Percentiles rank a stretch among this genome's conserved stretches.
phyloP scores from a whole-genome alignment of 2,797 vertebrate species.

The Pseudochirops cupreus region DNA sequence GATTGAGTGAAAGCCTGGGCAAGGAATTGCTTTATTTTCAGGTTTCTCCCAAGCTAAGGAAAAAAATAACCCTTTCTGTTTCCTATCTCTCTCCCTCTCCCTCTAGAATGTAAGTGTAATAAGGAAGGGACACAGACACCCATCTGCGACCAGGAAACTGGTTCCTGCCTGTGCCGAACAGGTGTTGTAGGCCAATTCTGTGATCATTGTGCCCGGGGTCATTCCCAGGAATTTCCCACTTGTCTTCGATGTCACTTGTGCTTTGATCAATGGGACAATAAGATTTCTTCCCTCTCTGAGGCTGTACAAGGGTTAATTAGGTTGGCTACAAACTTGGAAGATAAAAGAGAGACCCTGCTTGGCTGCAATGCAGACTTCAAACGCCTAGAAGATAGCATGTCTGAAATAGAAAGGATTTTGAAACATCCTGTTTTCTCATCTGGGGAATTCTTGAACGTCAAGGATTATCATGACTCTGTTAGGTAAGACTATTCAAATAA shows the following conservation, averaged over 20 bases:
- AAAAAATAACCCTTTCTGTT: slow-evolving; percentile 22
- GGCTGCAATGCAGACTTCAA: slow-evolving; percentile 76
- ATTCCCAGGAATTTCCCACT: slow-evolving; percentile 86
- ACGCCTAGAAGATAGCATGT: slow-evolving; percentile 84
- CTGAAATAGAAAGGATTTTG: slow-evolving; percentile 82
- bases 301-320: slow-evolving; percentile 82
- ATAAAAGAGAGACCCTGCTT: slow-evolving; percentile 75
- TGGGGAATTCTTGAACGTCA: slow-evolving; percentile 80
- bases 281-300: slow-evolving; percentile 83
- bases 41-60: slow-evolving; percentile 22
- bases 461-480: slow-evolving; percentile 83
- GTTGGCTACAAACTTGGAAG: slow-evolving; percentile 78
- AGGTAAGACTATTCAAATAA: slow-evolving; percentile 79
- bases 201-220: slow-evolving; percentile 86
- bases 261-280: slow-evolving; percentile 85
- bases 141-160: slow-evolving; percentile 89
- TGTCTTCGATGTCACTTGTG: slow-evolving; percentile 91
- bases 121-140: slow-evolving; percentile 86
- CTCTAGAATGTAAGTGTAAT: slow-evolving; percentile 90
- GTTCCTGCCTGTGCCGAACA: slow-evolving; percentile 86
- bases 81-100: slow-evolving; percentile 56
- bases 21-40: slow-evolving; percentile 29
- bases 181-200: slow-evolving; percentile 89
- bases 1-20: not conserved
- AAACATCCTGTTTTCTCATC: slow-evolving; percentile 83